These are phyloP conservation scores for Deilephila porcellus DNA, from an alignment of 2,888 invertebrate genomes.

Conservation along the genomic window DNA sequence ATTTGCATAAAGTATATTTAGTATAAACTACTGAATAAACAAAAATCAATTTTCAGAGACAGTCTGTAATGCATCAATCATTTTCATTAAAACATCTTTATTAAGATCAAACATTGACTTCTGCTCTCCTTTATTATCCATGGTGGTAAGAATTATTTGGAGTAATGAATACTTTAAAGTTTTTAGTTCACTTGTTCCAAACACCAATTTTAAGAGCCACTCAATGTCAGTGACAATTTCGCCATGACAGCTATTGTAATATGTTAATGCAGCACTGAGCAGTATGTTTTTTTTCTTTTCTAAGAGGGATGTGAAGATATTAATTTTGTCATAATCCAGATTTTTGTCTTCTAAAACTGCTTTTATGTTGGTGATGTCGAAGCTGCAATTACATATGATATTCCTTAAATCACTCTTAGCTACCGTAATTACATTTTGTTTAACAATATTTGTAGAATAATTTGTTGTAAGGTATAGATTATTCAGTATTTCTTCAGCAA, in stretches of 20 bases:
- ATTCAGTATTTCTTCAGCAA: slow-evolving; percentile 48
- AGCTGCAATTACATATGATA: slow-evolving; percentile 51
- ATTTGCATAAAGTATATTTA: neutral
- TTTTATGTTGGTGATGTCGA: slow-evolving; percentile 47
- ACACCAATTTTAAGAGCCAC: slow-evolving; percentile 65
- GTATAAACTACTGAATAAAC: neutral
- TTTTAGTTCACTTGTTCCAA: slow-evolving; percentile 69
- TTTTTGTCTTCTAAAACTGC: slow-evolving; percentile 44
- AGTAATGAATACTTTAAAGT: slow-evolving; percentile 62
- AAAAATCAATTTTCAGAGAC: neutral
- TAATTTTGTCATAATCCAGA: slow-evolving; percentile 51
- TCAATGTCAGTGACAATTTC: slow-evolving; percentile 60
- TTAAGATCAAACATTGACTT: slow-evolving; percentile 61
- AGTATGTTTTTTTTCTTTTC: slow-evolving; percentile 53
- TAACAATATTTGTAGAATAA: slow-evolving; percentile 31
- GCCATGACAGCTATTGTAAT: slow-evolving; percentile 58
- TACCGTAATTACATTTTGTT: slow-evolving; percentile 37
- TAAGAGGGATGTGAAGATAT: slow-evolving; percentile 46
- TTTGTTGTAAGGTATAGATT: slow-evolving; percentile 46
- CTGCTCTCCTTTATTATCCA: slow-evolving; percentile 46
- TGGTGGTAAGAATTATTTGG: slow-evolving; percentile 58
- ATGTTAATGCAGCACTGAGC: slow-evolving; percentile 52
- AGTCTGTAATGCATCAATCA: slow-evolving; percentile 61
- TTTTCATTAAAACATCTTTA: slow-evolving; percentile 59
- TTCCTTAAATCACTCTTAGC: slow-evolving; percentile 56